Conservation (phyloP, 2,888 invertebrate species). For the Hanleya hanleyi region DNA sequence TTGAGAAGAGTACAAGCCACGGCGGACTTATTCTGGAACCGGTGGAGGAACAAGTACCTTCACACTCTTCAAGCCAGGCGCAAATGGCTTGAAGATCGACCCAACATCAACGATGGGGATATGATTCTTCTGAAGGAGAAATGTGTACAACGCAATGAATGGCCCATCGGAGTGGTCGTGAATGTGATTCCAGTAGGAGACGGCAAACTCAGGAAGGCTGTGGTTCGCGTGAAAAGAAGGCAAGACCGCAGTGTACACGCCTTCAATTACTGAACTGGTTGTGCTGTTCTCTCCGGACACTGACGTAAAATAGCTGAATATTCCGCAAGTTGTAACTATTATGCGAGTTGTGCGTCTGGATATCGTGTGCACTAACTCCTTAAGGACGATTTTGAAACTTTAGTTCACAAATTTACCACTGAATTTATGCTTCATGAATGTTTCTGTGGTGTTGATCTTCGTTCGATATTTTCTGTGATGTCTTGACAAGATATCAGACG, state of each 20-base stretch:
- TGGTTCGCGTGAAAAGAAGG: slow-evolving; percentile 9
- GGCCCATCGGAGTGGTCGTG: slow-evolving; percentile 30
- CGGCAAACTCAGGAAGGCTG: slow-evolving; percentile 7
- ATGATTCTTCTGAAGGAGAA: slow-evolving; percentile 32
- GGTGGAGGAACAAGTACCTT: slow-evolving; percentile 32
- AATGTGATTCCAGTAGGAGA: slow-evolving; percentile 27
- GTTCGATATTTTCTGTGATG: too few relatives aligned
- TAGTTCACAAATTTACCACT: too few relatives aligned
- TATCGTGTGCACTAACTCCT: too few relatives aligned
- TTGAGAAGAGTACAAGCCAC: slow-evolving; percentile 32
- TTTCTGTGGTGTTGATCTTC: too few relatives aligned
- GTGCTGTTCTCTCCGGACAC: too few relatives aligned
- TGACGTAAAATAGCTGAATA: too few relatives aligned
- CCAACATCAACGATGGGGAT: slow-evolving; percentile 22
- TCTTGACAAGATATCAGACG: too few relatives aligned
- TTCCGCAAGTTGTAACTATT: too few relatives aligned
- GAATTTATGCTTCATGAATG: too few relatives aligned
- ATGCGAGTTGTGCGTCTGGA: too few relatives aligned
- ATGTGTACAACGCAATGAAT: slow-evolving; percentile 14
- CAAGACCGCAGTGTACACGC: background rate
- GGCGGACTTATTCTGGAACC: slow-evolving; percentile 27
- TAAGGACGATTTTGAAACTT: too few relatives aligned
- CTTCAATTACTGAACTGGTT: slow-evolving; percentile 9
- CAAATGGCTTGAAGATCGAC: slow-evolving; percentile 23
- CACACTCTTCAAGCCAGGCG: slow-evolving; percentile 20